Evolutionary conservation across 1,140 invertebrate genomes (phyloP), one percentile per base, ranked within the genome.

Genomic region (Phortica variegata): DNA sequence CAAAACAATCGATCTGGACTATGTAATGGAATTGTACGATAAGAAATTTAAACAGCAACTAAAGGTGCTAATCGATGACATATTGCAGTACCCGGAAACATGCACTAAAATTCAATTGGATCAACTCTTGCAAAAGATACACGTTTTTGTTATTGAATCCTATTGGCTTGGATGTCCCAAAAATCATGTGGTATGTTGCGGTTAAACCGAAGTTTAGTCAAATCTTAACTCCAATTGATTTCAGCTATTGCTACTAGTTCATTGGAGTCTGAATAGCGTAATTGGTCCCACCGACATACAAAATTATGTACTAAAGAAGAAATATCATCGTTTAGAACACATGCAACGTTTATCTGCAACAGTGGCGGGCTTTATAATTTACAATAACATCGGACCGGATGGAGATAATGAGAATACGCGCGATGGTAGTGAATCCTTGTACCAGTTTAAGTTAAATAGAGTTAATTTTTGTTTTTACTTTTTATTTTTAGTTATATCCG

Each of bases 261-360:
- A 56, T 0, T 58, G 62, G 49, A 66, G 60, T 4, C 31, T 73
- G 2, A 57, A 71, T 31, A 73, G 70, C 33, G 70, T 73, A 2
- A 65, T 73, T 20, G 66, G 65, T 0, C 62, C 54, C 17, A 70
- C 60, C 16, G 70, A 73, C 44, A 31, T 73, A 33, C 65, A 71
- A 43, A 69, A 73, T 16, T 74, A 69, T 58, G 59, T 74, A 1
- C 36, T 71, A 1, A 71, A 69, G 38, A 74, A 69, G 47, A 70
- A 60, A 19, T 71, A 71, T 32, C 61, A 71, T 48, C 59, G 66
- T 0, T 20, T 63, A 39, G 71, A 73, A 41, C 73, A 74, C 23
- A 21, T 74, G 18, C 45, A 73, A 32, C 55, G 69, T 5, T 40
- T 73, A 43, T 57, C 56, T 1, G 52, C 57, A 13, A 73, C 69